phyloP scores from a whole-genome alignment of 2,113 vertebrate species.

The Excalfactoria chinensis region DNA sequence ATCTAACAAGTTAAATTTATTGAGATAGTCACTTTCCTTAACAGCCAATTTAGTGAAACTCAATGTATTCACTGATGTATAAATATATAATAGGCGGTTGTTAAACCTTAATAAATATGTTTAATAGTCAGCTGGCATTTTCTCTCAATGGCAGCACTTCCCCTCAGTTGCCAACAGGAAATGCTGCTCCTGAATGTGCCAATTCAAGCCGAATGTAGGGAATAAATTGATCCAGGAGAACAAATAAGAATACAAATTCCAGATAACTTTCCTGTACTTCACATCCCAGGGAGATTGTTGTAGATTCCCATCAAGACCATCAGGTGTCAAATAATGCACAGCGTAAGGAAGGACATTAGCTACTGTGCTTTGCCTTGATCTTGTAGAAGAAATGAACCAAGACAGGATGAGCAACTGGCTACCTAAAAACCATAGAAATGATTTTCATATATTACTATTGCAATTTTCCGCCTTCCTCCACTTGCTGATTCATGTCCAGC shows the following conservation, averaged over 20 bases:
- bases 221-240: background rate
- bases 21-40: slow-evolving; percentile 60
- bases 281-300: background rate
- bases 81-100: slow-evolving; percentile 15
- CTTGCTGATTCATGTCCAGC: background rate
- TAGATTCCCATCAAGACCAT: background rate
- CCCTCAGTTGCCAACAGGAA: slow-evolving; percentile 54
- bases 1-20: slow-evolving; percentile 66
- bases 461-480: background rate
- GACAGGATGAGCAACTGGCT: background rate
- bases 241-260: background rate
- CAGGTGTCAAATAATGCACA: background rate
- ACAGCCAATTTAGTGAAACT: slow-evolving; percentile 58
- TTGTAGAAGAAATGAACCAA: background rate
- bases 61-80: slow-evolving; percentile 39
- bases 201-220: slow-evolving; percentile 13
- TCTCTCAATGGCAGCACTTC: slow-evolving; percentile 35
- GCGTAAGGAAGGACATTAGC: background rate
- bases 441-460: background rate
- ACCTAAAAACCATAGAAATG: background rate
- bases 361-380: background rate
- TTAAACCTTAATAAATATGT: slow-evolving; percentile 51
- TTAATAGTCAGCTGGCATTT: slow-evolving; percentile 53
- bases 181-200: slow-evolving; percentile 35
- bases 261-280: background rate